Evolutionary conservation across 2,888 invertebrate genomes (phyloP), one percentile per base, ranked within the genome.

Genomic region (Galeopsomyia nigrocyanea): DNA sequence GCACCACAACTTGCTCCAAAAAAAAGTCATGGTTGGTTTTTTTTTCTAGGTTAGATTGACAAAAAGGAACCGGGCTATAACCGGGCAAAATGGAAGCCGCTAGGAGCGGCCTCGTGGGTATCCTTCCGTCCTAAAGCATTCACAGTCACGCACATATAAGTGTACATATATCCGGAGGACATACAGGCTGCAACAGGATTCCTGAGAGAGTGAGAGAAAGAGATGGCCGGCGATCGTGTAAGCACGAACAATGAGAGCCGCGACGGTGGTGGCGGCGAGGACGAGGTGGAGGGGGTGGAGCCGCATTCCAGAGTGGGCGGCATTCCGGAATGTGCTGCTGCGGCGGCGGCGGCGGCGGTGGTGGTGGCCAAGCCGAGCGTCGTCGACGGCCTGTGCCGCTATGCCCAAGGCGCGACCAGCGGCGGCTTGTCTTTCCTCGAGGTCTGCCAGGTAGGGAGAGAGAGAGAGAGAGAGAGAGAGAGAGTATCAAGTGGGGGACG

Each of bases 261-360:
- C 22, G 39, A 47, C 21, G 62, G 71, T 57, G 65, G 66, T 71
- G 71, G 73, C 66, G 78, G 76, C 81, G 80, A 76, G 80, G 77
- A 78, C 79, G 80, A 80, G 81, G 80, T 82, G 19, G 72, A 62
- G 76, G 77, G 77, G 73, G 75, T 75, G 70, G 77, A 77, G 80
- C 83, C 79, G 77, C 84, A 85, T 84, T 84, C 84, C 85, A 85
- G 85, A 84, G 84, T 86, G 85, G 85, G 85, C 84, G 84, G 85
- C 81, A 83, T 83, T 82, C 81, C 80, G 84, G 84, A 85, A 84
- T 84, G 84, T 79, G 82, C 83, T 82, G 82, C 39, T 19, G 67
- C 61, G 21, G 26, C 56, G 39, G 67, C 64, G 21, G 26, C 39
- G 31, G 67, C 61, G 21, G 26, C 56, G 39, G 67, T 67, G 21